Base-by-base conservation (phyloP, 1,140 invertebrate species). In the Platyura marginata region DNA sequence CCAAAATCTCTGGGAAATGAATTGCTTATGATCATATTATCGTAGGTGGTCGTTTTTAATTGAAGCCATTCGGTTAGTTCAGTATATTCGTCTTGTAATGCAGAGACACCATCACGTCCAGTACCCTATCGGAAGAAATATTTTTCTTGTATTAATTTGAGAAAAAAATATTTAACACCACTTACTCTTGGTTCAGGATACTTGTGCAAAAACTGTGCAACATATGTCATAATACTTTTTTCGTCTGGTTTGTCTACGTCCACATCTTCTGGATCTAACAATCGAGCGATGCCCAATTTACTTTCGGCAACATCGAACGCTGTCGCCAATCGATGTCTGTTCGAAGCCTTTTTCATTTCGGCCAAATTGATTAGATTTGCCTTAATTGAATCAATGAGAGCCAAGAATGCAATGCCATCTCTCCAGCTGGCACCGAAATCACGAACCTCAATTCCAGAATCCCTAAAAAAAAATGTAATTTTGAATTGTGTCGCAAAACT, bases 161-260 rank as follows among this genome's bases (percentile, higher is more conserved):
- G 25, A n/a, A n/a, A n/a, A n/a, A 29, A 8, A 29, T 29, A 29
- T 29, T 29, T 6, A 8, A 29, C 34, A 40, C 22, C 2, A 44
- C 50, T 51, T 45, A 71, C 70, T 63, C 74, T 79, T 25, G 81
- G 80, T 64, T 88, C 84, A 16, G 84, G 83, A 64, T 92, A 95
- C 65, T 91, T 91, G 59, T 96, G 88, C 47, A 98, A 68, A 65
- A 98, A 98, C 67, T 98, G 92, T 29, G 95, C 92, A 34, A 98
- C 91, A 63, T 99, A 99, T 21, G 95, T 98, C 91, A 99, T 98
- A 48, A 99, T 89, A 23, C 91, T 97, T 63, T 92, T 89, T 58
- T 98, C 94, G 64, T 98, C 95, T 8, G 95, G 95, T 56, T 87
- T 85, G 13, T 86, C 79, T 11, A 96, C 91, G 66, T 98, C 91